Evolutionary conservation across 92 coral and sea anemone species (phyloP).

Genomic region (Pocillopora grandis): DNA sequence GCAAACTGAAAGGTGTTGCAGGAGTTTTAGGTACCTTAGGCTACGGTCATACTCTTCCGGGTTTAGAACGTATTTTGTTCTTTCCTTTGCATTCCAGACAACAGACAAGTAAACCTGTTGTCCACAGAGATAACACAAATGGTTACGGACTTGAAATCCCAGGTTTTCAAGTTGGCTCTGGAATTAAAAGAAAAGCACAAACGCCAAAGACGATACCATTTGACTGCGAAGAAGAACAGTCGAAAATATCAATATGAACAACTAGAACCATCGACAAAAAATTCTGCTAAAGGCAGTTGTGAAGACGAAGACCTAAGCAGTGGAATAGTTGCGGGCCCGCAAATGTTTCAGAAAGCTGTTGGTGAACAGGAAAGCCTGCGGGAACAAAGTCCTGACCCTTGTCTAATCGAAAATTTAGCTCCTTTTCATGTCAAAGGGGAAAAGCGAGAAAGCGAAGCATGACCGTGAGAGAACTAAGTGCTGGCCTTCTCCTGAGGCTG

Average conservation of each 20-base stretch:
- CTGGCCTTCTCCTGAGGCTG: too few relatives aligned
- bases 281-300: neutral
- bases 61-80: neutral
- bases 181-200: constrained; percentile 27
- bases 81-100: constrained; percentile 6
- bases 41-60: neutral
- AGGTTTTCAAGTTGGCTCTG: neutral
- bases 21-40: too few relatives aligned
- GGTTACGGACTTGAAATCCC: constrained; percentile 5
- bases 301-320: neutral
- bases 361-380: neutral
- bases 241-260: neutral
- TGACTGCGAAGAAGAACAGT: constrained; percentile 12
- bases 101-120: neutral
- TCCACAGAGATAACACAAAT: constrained; percentile 14
- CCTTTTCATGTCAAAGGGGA: neutral
- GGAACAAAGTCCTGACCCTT: neutral
- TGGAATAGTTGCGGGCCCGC: neutral
- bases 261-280: neutral
- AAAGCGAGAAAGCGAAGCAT: neutral
- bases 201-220: neutral
- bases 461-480: too few relatives aligned
- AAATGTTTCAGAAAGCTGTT: neutral
- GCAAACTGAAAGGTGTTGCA: too few relatives aligned
- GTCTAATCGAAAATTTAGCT: neutral